Evolutionary conservation across 2,888 invertebrate species (phyloP), one percentile per base, ranked within the genome.

Genomic region (Lasioglossum vierecki): DNA sequence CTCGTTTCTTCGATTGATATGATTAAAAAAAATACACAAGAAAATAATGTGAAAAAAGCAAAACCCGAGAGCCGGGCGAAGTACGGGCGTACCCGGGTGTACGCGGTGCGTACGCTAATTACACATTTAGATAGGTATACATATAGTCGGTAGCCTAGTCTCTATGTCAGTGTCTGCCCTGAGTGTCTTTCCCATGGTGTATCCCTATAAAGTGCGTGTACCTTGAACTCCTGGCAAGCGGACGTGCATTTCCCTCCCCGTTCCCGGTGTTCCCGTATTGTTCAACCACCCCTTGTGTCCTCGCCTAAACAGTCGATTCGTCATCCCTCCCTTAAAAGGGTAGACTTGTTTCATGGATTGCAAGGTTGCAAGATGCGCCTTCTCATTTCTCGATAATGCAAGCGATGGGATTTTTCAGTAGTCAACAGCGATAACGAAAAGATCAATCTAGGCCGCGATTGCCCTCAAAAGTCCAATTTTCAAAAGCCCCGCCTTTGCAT

Each of bases 141-240:
- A 91, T 91, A 91, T 94, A 94, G 94, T 93, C 91, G 93, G 93
- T 94, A 94, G 94, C 92, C 93, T 94, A 94, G 94, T 94, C 93
- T 94, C 93, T 93, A 93, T 93, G 93, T 93, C 92, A 88, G 88
- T 93, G 93, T 93, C 91, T 91, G 92, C 93, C 94, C 94, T 93
- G 93, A 94, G 94, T 94, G 93, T 94, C 94, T 93, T 94, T 93
- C 93, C 93, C 92, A 91, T 84, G 89, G 88, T 91, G 88, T 91
- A 91, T 77, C 85, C 89, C 85, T 86, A 72, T 83, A 89, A 87
- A 88, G 85, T 90, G 89, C 90, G 90, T 90, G 88, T 91, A 89
- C 91, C 91, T 90, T 88, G 85, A 88, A 88, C 79, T 84, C 89
- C 88, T 83, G 84, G 87, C 85, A 88, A 90, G 88, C 89, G 88